These are phyloP conservation scores for Hylyphantes graminicola DNA, from an alignment of 1,140 invertebrate species.

Conservation along the genomic window DNA sequence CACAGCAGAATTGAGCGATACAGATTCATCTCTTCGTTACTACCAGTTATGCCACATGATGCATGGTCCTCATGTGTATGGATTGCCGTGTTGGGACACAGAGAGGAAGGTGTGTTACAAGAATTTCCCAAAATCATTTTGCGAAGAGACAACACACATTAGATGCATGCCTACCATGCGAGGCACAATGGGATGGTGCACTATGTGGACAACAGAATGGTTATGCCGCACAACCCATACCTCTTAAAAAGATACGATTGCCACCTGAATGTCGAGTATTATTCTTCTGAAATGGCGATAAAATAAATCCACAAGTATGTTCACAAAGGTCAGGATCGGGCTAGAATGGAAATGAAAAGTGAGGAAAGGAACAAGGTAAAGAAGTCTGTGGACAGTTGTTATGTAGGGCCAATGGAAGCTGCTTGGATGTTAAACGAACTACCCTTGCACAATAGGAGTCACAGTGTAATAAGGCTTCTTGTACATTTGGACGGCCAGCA, in stretches of 20 bases:
- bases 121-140: background rate
- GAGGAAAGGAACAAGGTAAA: background rate
- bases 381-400: background rate
- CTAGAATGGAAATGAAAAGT: background rate
- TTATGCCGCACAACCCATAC: background rate
- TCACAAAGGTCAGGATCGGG: conserved; percentile 10
- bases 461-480: no score
- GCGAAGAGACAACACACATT: background rate
- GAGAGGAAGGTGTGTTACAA: background rate
- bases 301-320: background rate
- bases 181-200: background rate
- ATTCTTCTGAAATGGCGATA: background rate
- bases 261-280: background rate
- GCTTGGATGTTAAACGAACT: no score
- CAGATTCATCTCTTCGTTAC: no score
- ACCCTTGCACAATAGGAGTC: no score
- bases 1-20: no score
- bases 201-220: conserved; percentile 1
- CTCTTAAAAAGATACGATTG: background rate
- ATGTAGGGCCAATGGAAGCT: no score
- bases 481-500: no score
- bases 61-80: no score
- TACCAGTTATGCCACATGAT: no score
- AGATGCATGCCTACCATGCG: background rate
- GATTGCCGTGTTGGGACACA: no score